phyloP scores from a whole-genome alignment of 2,797 vertebrate species.

The Picus viridis region DNA sequence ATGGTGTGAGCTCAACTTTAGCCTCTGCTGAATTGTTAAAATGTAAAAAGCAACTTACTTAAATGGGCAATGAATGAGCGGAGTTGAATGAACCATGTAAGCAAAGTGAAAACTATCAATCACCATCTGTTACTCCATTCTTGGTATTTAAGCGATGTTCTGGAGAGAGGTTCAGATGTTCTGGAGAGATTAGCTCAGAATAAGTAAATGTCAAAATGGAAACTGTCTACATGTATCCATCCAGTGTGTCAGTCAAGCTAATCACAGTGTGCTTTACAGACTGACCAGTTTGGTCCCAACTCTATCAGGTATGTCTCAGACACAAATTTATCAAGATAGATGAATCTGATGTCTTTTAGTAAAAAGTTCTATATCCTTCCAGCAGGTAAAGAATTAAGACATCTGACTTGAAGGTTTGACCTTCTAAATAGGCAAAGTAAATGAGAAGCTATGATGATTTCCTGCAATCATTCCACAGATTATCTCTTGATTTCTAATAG shows the following conservation, averaged over 20 bases:
- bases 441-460: background rate
- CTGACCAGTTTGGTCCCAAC: background rate
- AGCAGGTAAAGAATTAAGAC: background rate
- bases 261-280: slow-evolving; percentile 31
- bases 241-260: slow-evolving; percentile 7
- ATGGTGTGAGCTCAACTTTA: background rate
- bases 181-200: slow-evolving; percentile 33
- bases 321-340: background rate
- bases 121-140: slow-evolving; percentile 31
- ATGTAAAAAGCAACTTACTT: slow-evolving; percentile 29
- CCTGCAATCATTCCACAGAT: background rate
- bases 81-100: background rate
- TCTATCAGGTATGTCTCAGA: background rate
- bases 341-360: background rate
- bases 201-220: slow-evolving; percentile 51
- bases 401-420: background rate
- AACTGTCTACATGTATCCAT: slow-evolving; percentile 29
- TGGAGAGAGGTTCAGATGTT: background rate
- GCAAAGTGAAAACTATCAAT: slow-evolving; percentile 53
- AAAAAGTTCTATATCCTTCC: background rate
- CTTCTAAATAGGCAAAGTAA: slow-evolving; percentile 12
- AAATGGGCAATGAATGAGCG: slow-evolving; percentile 14
- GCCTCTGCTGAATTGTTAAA: slow-evolving; percentile 35
- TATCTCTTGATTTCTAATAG: slow-evolving; percentile 9
- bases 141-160: slow-evolving; percentile 17